These are phyloP conservation scores for Buceros bicornis DNA, from an alignment of 2,797 vertebrate species.

Conservation along the genomic window DNA sequence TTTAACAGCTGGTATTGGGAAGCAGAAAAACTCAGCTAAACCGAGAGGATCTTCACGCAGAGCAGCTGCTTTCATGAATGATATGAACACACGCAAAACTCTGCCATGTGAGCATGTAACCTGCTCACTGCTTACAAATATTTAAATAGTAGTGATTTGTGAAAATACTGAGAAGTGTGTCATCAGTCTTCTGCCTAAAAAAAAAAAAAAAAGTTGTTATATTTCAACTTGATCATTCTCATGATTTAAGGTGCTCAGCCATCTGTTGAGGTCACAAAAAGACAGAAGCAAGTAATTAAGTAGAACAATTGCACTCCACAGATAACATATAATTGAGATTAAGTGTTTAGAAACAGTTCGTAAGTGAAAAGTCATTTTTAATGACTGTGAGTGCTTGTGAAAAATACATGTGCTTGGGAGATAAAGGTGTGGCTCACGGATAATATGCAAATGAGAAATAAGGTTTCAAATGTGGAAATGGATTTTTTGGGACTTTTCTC, in stretches of 20 bases:
- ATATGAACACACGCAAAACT: background rate
- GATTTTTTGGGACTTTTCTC: background rate
- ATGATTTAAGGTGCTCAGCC: slow-evolving; percentile 20
- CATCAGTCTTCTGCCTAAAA: background rate
- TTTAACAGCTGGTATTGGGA: background rate
- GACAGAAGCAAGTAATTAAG: slow-evolving; percentile 54
- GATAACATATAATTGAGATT: slow-evolving; percentile 50
- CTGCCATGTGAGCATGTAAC: background rate
- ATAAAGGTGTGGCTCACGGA: background rate
- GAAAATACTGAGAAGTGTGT: background rate
- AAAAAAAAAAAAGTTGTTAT: background rate
- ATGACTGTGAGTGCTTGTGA: background rate
- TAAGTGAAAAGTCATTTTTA: slow-evolving; percentile 13
- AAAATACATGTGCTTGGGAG: background rate
- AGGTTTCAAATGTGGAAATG: background rate
- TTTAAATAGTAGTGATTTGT: background rate
- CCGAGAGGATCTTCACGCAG: background rate
- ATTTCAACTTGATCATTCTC: slow-evolving; percentile 16
- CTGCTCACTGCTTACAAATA: background rate
- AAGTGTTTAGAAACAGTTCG: background rate
- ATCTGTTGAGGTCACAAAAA: slow-evolving; percentile 46
- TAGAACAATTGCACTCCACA: background rate
- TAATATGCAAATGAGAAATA: background rate
- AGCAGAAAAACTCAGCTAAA: background rate
- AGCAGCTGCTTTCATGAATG: background rate